Conservation (phyloP, 2,797 vertebrate species). For the Lycodopsis pacificus region DNA sequence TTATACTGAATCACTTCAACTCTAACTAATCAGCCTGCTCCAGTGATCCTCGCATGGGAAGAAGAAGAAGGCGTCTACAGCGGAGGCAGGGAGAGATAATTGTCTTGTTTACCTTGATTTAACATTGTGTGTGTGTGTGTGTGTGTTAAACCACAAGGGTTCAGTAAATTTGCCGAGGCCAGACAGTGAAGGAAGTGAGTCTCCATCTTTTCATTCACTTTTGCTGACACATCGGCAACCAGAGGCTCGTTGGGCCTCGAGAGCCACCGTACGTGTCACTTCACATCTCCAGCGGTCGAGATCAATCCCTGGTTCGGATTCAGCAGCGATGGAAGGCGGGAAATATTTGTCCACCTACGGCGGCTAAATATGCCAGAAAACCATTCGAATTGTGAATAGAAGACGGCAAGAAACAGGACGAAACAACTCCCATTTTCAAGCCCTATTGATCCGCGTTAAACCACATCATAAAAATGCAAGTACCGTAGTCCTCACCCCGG, state of each 20-base stretch:
- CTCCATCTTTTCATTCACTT: conserved; percentile 56
- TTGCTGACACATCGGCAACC: conserved; percentile 58
- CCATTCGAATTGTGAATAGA: conserved; percentile 4
- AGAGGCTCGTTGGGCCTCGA: conserved; percentile 45
- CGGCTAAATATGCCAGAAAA: conserved; percentile 13
- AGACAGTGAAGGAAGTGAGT: conserved; percentile 42
- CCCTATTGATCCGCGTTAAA: conserved; percentile 15
- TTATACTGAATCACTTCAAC: conserved; percentile 31
- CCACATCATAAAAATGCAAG: conserved; percentile 60
- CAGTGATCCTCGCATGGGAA: conserved; percentile 9
- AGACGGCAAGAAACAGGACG: not conserved
- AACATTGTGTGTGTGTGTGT: conserved; percentile 23
- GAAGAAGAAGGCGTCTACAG: not conserved
- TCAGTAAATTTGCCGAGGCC: conserved; percentile 55
- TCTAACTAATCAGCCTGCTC: conserved; percentile 32
- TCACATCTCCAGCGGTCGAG: conserved; percentile 43
- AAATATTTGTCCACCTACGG: conserved; percentile 3
- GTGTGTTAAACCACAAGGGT: conserved; percentile 53
- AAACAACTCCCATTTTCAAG: conserved; percentile 23
- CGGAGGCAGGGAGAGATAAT: conserved; percentile 34
- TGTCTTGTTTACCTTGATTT: conserved; percentile 66
- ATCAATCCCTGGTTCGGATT: conserved; percentile 52
- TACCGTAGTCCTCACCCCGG: conserved; percentile 27
- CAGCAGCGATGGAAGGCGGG: conserved; percentile 28
- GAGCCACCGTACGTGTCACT: conserved; percentile 54